Conservation (phyloP, 2,888 invertebrate species). For the Cyclophora albipunctata region DNA sequence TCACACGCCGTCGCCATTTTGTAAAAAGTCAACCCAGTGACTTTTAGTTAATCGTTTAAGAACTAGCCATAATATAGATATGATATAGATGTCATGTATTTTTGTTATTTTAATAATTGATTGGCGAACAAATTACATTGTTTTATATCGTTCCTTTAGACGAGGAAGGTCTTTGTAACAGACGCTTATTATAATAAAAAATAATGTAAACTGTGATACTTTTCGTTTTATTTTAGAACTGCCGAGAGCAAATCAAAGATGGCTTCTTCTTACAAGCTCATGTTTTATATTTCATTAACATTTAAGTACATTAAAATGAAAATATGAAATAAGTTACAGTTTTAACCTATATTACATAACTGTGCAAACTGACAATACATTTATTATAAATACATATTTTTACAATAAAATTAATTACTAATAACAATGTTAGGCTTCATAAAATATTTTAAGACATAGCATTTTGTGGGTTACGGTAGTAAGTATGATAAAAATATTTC, state of each 20-base stretch:
- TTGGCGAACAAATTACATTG: constrained; percentile 5
- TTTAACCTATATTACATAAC: no score
- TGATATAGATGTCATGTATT: constrained; percentile 13
- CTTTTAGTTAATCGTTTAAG: background rate
- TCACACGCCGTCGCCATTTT: background rate
- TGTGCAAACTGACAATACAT: no score
- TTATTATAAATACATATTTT: background rate
- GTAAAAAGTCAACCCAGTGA: background rate
- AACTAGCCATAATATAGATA: constrained; percentile 4
- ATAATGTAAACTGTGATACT: constrained; percentile 31
- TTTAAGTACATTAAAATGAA: constrained; percentile 61
- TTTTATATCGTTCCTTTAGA: constrained; percentile 4
- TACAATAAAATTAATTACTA: background rate
- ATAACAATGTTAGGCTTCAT: background rate
- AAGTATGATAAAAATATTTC: no score
- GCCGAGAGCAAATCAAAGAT: background rate
- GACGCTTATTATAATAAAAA: constrained; percentile 48
- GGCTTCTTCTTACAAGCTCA: constrained; percentile 31
- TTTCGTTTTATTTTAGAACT: constrained; percentile 20
- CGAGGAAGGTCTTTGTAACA: constrained; percentile 29
- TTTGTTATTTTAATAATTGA: constrained; percentile 8
- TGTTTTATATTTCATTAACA: constrained; percentile 51
- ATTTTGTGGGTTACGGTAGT: background rate
- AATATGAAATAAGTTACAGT: constrained; percentile 14
- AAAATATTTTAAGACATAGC: background rate